Evolutionary conservation across 2,113 vertebrate species (phyloP).

Genomic region (Pachypanchax playfairii): DNA sequence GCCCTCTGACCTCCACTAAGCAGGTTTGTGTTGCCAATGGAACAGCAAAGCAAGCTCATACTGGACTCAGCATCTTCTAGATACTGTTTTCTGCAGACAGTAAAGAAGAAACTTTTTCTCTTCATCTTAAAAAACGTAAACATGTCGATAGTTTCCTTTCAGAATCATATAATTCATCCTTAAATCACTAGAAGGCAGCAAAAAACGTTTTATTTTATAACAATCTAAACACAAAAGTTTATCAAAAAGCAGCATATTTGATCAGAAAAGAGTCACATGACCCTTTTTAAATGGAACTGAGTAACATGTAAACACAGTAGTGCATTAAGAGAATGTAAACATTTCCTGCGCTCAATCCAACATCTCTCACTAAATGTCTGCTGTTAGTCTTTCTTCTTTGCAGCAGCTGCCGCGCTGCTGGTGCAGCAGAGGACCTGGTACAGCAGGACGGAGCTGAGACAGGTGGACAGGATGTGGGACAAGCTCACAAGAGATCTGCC

Average conservation of each 20-base stretch:
- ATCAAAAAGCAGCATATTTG: background rate
- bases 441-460: conserved; percentile 80
- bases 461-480: conserved; percentile 73
- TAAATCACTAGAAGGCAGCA: conserved; percentile 10
- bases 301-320: background rate
- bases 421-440: conserved; percentile 81
- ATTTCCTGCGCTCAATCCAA: background rate
- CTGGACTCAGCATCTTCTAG: no score
- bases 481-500: conserved; percentile 73
- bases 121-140: no score
- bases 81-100: no score
- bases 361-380: background rate
- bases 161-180: background rate
- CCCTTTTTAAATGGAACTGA: background rate
- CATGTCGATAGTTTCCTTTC: no score
- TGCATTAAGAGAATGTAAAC: background rate
- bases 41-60: no score
- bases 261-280: background rate
- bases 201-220: background rate
- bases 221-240: background rate
- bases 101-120: no score
- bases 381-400: conserved; percentile 55
- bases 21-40: no score
- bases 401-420: conserved; percentile 31
- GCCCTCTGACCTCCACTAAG: no score